Base-by-base conservation (phyloP, 2,797 vertebrate species). In the Propithecus deckenii region DNA sequence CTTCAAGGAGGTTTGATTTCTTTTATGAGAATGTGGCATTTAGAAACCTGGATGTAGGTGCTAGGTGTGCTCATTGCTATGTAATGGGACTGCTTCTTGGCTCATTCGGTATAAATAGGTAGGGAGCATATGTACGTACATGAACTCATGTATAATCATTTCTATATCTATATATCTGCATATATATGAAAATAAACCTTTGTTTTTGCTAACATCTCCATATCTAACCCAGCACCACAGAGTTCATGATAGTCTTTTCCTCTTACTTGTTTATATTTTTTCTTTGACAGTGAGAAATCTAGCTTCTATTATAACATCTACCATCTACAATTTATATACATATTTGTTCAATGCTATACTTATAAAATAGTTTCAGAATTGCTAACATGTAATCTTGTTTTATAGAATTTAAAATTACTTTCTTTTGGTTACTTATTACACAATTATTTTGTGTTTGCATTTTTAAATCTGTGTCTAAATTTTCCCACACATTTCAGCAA, bases 121-220 rank as follows among this genome's bases (percentile, higher is more conserved):
- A 61, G 52, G 20, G 12, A n/a, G 0, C 7, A 6, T 7, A 30
- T 1, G 3, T 41, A 28, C 28, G 1, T 5, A n/a, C 11, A 41
- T 12, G 17, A 67, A 28, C 3, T 13, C 15, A 81, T 48, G 2
- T 2, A 4, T 50, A 65, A 32, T 59, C 57, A 87, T 59, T 74
- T 80, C 43, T 81, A 1, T 55, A 43, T 38, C 55, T 65, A 22
- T 61, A n/a, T 46, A 18, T 57, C 15, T 50, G 10, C 11, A 61
- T 48, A 57, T 65, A 14, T 32, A 52, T 65, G 78, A 67, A 32
- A 89, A 63, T n/a, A 23, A 79, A n/a, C 17, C 15, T 48, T 41
- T n/a, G 9, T 41, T 69, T 69, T 80, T 69, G 28, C 14, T 57
- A 8, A 14, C 10, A 57, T 90, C 30, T 43, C 30, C 18, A 52